These are phyloP conservation scores for Argentina silus DNA, from an alignment of 2,797 vertebrate genomes.

Conservation along the genomic window DNA sequence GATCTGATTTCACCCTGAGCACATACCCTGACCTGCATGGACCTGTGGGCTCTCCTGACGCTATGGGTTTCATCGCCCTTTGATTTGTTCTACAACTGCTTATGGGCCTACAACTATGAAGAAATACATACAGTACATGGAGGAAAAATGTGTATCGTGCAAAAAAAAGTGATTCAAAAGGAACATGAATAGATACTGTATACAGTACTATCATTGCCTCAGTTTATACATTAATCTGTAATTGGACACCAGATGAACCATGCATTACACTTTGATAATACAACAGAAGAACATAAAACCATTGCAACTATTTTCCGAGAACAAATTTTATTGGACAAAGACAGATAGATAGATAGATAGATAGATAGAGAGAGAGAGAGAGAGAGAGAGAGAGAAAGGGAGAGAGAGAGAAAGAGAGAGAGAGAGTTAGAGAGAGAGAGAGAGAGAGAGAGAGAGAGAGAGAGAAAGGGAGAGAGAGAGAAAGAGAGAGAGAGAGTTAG, in stretches of 20 bases:
- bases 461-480: too few relatives aligned
- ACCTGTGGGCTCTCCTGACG: background rate
- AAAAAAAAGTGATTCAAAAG: background rate
- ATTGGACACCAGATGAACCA: background rate
- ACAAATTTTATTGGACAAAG: conserved; percentile 1
- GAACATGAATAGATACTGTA: background rate
- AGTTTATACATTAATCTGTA: background rate
- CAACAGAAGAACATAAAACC: conserved; percentile 4
- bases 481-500: too few relatives aligned
- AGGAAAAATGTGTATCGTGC: too few relatives aligned
- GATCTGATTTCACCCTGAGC: background rate
- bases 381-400: background rate
- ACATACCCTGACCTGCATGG: background rate
- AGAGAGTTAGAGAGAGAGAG: background rate
- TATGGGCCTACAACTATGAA: background rate
- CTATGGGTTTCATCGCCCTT: background rate
- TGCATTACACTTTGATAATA: background rate
- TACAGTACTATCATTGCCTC: background rate
- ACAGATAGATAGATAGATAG: background rate
- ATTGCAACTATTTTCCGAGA: background rate
- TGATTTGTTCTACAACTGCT: background rate
- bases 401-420: background rate
- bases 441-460: background rate
- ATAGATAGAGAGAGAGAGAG: background rate
- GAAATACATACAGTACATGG: background rate